Evolutionary conservation across 2,888 invertebrate species (phyloP).

Genomic region (Pollenia angustigena): DNA sequence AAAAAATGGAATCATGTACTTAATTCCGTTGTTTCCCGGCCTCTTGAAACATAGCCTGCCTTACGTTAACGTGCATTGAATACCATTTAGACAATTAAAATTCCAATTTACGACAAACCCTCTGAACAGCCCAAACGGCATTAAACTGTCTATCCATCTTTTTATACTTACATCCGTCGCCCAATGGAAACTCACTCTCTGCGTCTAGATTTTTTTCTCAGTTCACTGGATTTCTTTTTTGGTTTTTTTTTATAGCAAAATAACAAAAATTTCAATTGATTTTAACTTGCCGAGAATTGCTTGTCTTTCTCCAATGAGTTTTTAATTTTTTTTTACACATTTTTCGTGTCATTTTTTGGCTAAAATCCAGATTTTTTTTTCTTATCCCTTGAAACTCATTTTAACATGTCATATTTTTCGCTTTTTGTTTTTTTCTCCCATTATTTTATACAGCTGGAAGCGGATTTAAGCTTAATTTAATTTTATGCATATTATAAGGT

Average conservation of each 20-base stretch:
- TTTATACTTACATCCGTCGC: constrained; percentile 14
- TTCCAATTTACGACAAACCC: constrained; percentile 58
- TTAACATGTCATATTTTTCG: constrained; percentile 37
- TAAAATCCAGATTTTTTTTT: constrained; percentile 53
- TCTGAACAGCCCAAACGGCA: constrained; percentile 36
- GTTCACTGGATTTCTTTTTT: neutral
- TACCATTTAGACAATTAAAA: constrained; percentile 74
- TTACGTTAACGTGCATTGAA: constrained; percentile 65
- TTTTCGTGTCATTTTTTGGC: constrained; percentile 47
- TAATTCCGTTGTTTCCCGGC: too few relatives aligned
- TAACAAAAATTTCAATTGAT: constrained; percentile 61
- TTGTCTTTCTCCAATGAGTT: neutral
- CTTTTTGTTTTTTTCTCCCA: neutral
- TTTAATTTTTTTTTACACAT: constrained; percentile 18
- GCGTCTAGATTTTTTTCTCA: neutral
- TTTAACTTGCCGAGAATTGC: constrained; percentile 21
- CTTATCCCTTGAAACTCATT: neutral
- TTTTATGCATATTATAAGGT: constrained; percentile 62
- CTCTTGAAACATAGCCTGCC: constrained; percentile 4
- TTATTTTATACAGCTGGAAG: constrained; percentile 19
- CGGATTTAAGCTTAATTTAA: constrained; percentile 70
- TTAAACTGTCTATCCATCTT: constrained; percentile 52
- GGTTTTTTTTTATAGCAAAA: neutral
- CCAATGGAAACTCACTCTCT: neutral
- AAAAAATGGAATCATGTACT: too few relatives aligned